Evolutionary conservation across 1,140 invertebrate species (phyloP), one percentile per base, ranked within the genome.

Genomic region (Whitmania pigra): DNA sequence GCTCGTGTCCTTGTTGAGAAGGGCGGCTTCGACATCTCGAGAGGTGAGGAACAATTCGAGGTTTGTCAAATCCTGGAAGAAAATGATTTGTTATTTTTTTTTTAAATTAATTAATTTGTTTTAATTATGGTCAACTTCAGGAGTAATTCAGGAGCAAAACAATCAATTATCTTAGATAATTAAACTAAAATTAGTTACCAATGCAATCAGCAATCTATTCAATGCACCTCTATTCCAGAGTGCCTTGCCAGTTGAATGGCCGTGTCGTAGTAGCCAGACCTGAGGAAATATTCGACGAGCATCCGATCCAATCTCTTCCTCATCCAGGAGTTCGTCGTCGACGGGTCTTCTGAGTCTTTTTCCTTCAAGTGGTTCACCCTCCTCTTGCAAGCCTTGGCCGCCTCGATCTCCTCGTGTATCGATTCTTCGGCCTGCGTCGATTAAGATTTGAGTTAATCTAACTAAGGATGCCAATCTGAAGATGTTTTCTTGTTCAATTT

Each of bases 221-320:
- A 31, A 25, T 63, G 60, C 74, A 83, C 81, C 77, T 90, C 86
- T 22, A 97, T 87, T 71, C 88, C 88, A 2, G 89, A 88, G 69
- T 88, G 87, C 67, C 91, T 88, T 0, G 93, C 91, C 20, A 97
- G 81, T 78, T 82, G 81, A 20, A 89, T 88, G 3, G 94, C 94
- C 2, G 92, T 90, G 78, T 92, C 90, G 79, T 98, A 98, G 82
- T 94, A 97, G 0, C 95, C 94, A 80, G 91, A 89, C 72, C 94
- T 85, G n/a, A 97, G 85, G 77, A 95, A 92, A 83, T 97, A 94
- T 81, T 99, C 95, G 20, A 97, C 92, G 17, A 98, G 84, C 89
- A 97, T 92, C 69, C 95, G 86, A 83, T 97, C 93, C 27, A 97
- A 80, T 68, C 94, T 87, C 69, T 90, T 89, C 73, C 90, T 87